phyloP scores from a whole-genome alignment of 2,797 vertebrate species.

The Protonibea diacanthus region DNA sequence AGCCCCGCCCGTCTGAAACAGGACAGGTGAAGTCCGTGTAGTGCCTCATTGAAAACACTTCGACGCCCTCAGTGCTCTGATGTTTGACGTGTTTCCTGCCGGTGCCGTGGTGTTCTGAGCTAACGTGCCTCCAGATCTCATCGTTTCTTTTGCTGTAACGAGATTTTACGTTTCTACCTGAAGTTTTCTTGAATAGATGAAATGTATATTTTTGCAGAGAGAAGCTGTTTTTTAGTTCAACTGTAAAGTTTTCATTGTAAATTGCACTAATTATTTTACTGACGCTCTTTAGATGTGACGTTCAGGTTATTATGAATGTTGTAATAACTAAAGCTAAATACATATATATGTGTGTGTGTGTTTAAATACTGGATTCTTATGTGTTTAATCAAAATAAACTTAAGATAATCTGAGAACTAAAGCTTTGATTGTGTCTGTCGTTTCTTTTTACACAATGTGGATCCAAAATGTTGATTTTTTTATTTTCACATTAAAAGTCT shows the following conservation, averaged over 20 bases:
- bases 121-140: slow-evolving; percentile 72
- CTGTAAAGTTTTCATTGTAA: slow-evolving; percentile 74
- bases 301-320: slow-evolving; percentile 80
- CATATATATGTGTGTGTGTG: slow-evolving; percentile 42
- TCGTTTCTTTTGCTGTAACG: slow-evolving; percentile 51
- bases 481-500: too few relatives aligned
- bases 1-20: slow-evolving; percentile 11
- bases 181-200: slow-evolving; percentile 65
- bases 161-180: slow-evolving; percentile 59
- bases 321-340: slow-evolving; percentile 72
- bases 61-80: slow-evolving; percentile 30
- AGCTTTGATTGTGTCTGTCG: background rate
- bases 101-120: slow-evolving; percentile 31
- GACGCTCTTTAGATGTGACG: slow-evolving; percentile 74
- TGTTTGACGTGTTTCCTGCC: slow-evolving; percentile 35
- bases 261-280: slow-evolving; percentile 85
- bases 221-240: slow-evolving; percentile 71
- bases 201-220: slow-evolving; percentile 84
- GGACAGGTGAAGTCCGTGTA: slow-evolving; percentile 38
- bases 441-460: background rate
- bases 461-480: too few relatives aligned
- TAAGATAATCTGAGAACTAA: slow-evolving; percentile 37
- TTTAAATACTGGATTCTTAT: slow-evolving; percentile 71
- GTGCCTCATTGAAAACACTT: slow-evolving; percentile 72
- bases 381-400: slow-evolving; percentile 76